phyloP scores from a whole-genome alignment of 2,113 vertebrate genomes.

The Passerina amoena region DNA sequence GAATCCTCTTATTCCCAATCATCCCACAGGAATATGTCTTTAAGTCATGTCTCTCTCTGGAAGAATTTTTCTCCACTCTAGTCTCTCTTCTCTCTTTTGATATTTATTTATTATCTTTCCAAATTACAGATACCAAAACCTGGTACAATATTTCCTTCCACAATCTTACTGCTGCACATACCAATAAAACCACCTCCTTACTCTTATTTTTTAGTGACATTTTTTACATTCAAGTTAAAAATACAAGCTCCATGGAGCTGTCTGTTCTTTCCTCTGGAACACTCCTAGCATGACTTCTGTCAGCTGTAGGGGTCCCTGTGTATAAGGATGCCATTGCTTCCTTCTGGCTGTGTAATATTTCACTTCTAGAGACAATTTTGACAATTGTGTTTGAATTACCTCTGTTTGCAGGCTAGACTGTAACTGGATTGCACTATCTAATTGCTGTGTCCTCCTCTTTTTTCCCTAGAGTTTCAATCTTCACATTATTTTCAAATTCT shows the following conservation, averaged over 20 bases:
- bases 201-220: background rate
- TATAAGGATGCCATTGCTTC: background rate
- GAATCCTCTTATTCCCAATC: background rate
- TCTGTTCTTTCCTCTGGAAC: background rate
- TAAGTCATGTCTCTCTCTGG: background rate
- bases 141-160: background rate
- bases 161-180: background rate
- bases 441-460: background rate
- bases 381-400: background rate
- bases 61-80: background rate
- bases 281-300: background rate
- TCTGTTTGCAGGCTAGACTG: background rate
- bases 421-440: background rate
- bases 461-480: background rate
- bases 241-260: background rate
- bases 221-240: background rate
- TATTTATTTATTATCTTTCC: background rate
- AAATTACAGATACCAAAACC: background rate
- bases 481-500: background rate
- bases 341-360: background rate
- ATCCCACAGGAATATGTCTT: background rate
- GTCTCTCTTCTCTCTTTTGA: background rate
- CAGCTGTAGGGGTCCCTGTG: background rate
- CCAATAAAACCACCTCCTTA: background rate
- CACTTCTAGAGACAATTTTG: background rate